Evolutionary conservation across 2,113 vertebrate species (phyloP).

Genomic region (Vanacampus margaritifer): DNA sequence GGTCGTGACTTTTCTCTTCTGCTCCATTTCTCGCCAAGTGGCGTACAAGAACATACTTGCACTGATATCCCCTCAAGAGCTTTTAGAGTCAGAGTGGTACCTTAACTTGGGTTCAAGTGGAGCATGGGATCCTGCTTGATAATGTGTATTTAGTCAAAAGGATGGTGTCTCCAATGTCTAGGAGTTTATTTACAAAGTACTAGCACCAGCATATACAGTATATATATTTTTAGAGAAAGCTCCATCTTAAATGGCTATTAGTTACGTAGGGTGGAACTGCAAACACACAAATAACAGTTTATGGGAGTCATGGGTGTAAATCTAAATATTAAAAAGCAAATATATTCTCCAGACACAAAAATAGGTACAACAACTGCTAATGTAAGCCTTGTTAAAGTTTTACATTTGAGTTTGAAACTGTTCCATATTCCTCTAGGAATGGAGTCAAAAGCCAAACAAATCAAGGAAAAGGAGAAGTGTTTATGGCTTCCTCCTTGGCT

Average conservation of each 20-base stretch:
- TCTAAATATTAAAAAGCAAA: constrained; percentile 18
- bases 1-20: constrained; percentile 18
- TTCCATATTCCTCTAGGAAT: background rate
- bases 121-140: constrained; percentile 2
- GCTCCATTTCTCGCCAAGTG: constrained; percentile 17
- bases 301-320: constrained; percentile 34
- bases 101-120: background rate
- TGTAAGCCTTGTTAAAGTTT: background rate
- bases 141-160: constrained; percentile 43
- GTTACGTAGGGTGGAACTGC: constrained; percentile 21
- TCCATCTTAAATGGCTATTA: constrained; percentile 32
- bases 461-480: background rate
- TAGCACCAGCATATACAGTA: constrained; percentile 4
- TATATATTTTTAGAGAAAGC: constrained; percentile 46
- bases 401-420: background rate
- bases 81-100: constrained; percentile 17
- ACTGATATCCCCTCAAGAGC: constrained; percentile 25
- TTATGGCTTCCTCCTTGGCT: background rate
- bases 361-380: background rate
- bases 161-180: constrained; percentile 18
- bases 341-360: background rate
- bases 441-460: background rate
- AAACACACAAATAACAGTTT: background rate
- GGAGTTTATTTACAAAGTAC: background rate
- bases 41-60: background rate